A percentile compares a stretch with the other conserved stretches of the same genome.
Evolutionary conservation across 1,140 invertebrate species (phyloP).

Genomic region (Glossosoma conforme): DNA sequence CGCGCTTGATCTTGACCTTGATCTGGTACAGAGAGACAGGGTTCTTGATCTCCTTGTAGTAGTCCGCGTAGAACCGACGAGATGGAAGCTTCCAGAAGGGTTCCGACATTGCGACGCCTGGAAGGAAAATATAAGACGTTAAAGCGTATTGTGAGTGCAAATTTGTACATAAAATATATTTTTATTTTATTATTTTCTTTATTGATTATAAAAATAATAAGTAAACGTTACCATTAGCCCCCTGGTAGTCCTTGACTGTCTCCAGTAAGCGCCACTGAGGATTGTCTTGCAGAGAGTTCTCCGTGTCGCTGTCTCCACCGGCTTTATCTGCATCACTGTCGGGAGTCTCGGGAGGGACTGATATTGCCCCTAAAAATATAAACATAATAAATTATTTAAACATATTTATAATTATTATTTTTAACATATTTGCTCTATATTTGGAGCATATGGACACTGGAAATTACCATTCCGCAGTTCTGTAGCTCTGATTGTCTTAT

Average conservation of each 20-base stretch:
- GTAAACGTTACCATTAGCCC: constrained; percentile 60
- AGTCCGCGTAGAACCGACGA: constrained; percentile 89
- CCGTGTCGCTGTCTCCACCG: constrained; percentile 55
- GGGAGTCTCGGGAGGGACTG: constrained; percentile 34
- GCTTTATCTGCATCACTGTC: constrained; percentile 60
- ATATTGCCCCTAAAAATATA: constrained; percentile 39
- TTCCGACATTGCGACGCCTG: constrained; percentile 71
- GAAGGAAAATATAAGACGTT: no score
- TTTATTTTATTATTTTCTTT: no score
- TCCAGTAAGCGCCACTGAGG: constrained; percentile 79
- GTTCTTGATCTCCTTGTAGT: constrained; percentile 95
- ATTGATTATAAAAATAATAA: no score
- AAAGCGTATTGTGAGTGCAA: no score
- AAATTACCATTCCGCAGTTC: no score
- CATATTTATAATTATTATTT: no score
- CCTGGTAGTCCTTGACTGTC: constrained; percentile 66
- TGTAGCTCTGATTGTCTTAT: no score
- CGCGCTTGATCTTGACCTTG: constrained; percentile 81
- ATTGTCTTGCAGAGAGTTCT: constrained; percentile 55
- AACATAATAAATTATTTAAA: constrained; percentile 7
- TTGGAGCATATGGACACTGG: no score
- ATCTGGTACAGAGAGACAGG: constrained; percentile 94
- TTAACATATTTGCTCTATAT: no score
- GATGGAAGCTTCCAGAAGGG: constrained; percentile 92
- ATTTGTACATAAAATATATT: no score